Evolutionary conservation across 2,113 vertebrate genomes (phyloP).

Genomic region (Ceyx cyanopectus): DNA sequence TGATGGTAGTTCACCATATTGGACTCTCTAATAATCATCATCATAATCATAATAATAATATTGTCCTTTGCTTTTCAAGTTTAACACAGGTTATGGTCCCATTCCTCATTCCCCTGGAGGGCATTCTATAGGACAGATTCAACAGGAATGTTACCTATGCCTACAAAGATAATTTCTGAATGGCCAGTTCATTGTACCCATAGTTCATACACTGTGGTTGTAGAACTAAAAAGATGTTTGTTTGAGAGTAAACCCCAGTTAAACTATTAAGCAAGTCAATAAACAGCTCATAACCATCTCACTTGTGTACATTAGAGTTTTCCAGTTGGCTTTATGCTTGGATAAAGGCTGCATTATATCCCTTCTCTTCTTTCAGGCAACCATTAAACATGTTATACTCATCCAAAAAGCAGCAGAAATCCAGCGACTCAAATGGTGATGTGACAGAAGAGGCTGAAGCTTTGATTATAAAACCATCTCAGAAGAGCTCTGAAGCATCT

Average conservation of each 20-base stretch:
- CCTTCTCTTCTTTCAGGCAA: slow-evolving; percentile 60
- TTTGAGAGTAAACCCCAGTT: background rate
- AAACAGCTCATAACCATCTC: background rate
- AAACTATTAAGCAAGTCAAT: background rate
- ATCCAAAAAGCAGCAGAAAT: slow-evolving; percentile 67
- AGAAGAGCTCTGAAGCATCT: slow-evolving; percentile 83
- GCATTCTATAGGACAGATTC: background rate
- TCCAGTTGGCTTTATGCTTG: background rate
- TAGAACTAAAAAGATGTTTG: background rate
- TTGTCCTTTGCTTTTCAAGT: background rate
- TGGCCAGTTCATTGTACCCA: background rate
- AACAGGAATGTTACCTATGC: background rate
- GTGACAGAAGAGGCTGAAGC: slow-evolving; percentile 88
- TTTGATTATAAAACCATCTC: slow-evolving; percentile 80
- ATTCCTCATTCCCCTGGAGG: background rate
- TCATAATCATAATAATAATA: background rate
- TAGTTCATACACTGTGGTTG: background rate
- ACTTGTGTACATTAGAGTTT: background rate
- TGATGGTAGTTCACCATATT: background rate
- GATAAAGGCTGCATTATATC: background rate
- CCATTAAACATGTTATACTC: slow-evolving; percentile 76
- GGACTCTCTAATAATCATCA: background rate
- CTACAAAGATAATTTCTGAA: background rate
- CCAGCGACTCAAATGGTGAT: slow-evolving; percentile 52
- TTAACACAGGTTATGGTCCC: background rate